Percentiles rank a stretch among this genome's conserved stretches.
Conservation (phyloP, 2,888 invertebrate genomes). For the Strigamia crassipes region DNA sequence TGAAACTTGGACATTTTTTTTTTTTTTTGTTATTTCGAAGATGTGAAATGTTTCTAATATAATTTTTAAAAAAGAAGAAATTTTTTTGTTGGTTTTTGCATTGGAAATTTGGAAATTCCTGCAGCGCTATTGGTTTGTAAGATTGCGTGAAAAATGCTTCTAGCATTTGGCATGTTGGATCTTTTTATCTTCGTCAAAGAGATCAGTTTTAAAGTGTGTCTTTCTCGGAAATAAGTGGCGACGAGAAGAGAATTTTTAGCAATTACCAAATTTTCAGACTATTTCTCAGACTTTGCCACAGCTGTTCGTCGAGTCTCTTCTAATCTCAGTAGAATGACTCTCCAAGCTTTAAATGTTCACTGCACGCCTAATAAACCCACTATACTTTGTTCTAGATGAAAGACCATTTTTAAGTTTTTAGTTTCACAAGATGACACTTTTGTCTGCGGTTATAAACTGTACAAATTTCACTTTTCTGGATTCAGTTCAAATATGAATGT, state of each 20-base stretch:
- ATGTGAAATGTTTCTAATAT: conserved; percentile 21
- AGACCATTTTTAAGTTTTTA: neutral
- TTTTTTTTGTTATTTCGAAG: neutral
- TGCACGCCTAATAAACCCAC: neutral
- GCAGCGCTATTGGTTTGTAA: neutral
- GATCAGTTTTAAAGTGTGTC: conserved; percentile 12
- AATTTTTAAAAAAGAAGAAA: neutral
- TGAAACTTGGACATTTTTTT: neutral
- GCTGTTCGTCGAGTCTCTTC: conserved; percentile 18
- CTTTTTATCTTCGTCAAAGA: conserved; percentile 34
- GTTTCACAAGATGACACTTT: neutral
- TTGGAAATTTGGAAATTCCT: neutral
- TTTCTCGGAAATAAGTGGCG: neutral
- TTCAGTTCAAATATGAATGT: neutral
- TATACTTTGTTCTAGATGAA: conserved; percentile 1
- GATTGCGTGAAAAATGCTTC: conserved; percentile 7
- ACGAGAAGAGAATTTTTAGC: neutral
- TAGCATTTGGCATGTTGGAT: neutral
- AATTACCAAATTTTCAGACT: conserved; percentile 16
- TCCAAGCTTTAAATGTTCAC: neutral
- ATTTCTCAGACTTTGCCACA: conserved; percentile 3
- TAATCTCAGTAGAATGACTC: conserved; percentile 2
- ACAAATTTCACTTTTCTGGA: neutral
- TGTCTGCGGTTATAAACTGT: neutral
- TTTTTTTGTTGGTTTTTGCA: neutral